phyloP scores from a whole-genome alignment of 2,797 vertebrate species.

The Falco naumanni region DNA sequence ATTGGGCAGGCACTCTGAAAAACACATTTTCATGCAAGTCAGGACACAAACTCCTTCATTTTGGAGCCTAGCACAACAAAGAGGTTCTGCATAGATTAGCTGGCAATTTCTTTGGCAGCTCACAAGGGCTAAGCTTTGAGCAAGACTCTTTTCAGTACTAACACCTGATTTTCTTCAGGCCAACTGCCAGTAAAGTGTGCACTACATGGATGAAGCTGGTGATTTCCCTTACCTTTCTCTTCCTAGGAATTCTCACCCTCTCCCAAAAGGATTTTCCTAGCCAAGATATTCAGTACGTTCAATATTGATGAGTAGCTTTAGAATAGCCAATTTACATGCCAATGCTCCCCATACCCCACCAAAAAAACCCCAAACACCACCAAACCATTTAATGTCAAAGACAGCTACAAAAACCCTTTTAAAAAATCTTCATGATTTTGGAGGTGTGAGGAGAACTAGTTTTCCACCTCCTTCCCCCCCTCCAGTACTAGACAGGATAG shows the following conservation, averaged over 20 bases:
- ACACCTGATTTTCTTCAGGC: neutral
- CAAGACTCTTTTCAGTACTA: neutral
- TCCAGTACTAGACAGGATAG: neutral
- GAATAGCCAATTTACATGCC: neutral
- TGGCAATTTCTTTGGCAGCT: neutral
- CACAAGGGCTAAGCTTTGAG: neutral
- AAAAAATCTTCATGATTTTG: neutral
- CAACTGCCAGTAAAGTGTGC: neutral
- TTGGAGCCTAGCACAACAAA: neutral
- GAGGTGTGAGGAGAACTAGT: neutral
- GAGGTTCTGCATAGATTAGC: neutral
- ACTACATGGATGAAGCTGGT: neutral
- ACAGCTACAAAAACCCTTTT: neutral
- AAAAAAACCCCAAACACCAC: too few relatives aligned
- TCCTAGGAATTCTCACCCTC: neutral
- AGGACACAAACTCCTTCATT: neutral
- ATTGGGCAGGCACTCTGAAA: slow-evolving; percentile 82
- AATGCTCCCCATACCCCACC: too few relatives aligned
- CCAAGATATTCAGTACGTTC: neutral
- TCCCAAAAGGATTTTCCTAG: neutral
- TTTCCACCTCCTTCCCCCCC: accelerated
- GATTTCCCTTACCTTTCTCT: neutral
- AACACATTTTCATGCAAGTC: neutral
- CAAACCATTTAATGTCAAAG: neutral
- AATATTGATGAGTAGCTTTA: neutral